phyloP scores from a whole-genome alignment of 2,113 vertebrate genomes.

The Calyptomena viridis region DNA sequence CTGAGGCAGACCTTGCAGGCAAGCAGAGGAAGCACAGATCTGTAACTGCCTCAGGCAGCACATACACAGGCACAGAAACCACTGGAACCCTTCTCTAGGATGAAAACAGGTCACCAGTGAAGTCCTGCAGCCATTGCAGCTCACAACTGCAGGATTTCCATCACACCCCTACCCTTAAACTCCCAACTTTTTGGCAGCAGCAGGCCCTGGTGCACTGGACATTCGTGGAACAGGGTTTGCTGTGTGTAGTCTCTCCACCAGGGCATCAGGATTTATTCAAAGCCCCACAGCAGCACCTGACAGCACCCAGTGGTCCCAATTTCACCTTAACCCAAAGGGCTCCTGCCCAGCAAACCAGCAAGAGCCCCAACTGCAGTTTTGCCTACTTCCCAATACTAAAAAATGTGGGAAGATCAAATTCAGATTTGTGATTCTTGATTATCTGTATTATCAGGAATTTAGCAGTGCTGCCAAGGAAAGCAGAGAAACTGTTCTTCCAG shows the following conservation, averaged over 20 bases:
- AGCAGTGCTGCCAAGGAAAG: not conserved
- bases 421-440: not conserved
- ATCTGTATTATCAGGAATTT: not conserved
- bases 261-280: not conserved
- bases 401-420: not conserved
- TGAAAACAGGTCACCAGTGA: not conserved
- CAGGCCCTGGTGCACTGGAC: not conserved
- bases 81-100: not conserved
- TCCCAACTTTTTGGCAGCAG: not conserved
- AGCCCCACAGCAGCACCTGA: not conserved
- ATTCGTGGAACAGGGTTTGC: not conserved
- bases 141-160: not conserved
- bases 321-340: not conserved
- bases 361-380: not conserved
- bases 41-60: not conserved
- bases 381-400: not conserved
- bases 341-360: not conserved
- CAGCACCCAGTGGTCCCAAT: not conserved
- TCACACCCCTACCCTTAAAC: not conserved
- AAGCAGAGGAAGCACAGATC: not conserved
- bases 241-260: rapidly evolving
- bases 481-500: not conserved
- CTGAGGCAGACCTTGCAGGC: not conserved
- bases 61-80: not conserved
- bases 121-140: not conserved